phyloP scores from a whole-genome alignment of 35 echinoderm and acorn worm genomes.

The Chiridota heheva region DNA sequence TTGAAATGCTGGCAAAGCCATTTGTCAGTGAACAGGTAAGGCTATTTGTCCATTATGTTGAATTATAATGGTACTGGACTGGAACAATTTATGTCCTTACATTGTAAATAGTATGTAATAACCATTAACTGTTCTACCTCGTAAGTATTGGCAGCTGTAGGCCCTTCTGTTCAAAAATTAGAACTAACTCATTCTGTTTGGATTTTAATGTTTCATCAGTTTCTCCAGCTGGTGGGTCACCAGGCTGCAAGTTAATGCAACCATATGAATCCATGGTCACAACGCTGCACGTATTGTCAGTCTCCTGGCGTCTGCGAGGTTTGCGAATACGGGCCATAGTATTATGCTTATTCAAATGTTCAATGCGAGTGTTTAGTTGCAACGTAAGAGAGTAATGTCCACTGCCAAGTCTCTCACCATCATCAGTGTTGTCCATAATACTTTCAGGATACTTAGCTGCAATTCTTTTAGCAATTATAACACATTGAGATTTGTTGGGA shows the following conservation, averaged over 20 bases:
- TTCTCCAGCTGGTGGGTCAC: background rate
- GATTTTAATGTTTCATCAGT: background rate
- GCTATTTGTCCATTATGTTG: background rate
- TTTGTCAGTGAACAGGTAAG: background rate
- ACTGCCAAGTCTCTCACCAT: constrained; percentile 1
- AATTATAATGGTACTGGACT: background rate
- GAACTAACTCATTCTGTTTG: background rate
- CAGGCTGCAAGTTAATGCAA: constrained; percentile 10
- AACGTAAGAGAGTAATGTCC: background rate
- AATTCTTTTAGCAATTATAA: no score
- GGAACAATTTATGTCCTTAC: background rate
- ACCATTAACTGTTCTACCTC: background rate
- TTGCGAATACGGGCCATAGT: background rate
- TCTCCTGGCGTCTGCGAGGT: background rate
- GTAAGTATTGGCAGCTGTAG: background rate
- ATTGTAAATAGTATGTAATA: background rate
- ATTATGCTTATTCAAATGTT: background rate
- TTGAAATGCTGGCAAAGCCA: background rate
- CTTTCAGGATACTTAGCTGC: background rate
- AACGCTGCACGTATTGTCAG: background rate
- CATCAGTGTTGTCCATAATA: background rate
- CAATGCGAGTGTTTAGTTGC: background rate
- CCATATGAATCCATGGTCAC: background rate
- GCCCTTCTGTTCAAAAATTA: background rate
- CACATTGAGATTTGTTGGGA: no score